Evolutionary conservation across 2,888 invertebrate species (phyloP), one percentile per base, ranked within the genome.

Genomic region (Autographa gamma): DNA sequence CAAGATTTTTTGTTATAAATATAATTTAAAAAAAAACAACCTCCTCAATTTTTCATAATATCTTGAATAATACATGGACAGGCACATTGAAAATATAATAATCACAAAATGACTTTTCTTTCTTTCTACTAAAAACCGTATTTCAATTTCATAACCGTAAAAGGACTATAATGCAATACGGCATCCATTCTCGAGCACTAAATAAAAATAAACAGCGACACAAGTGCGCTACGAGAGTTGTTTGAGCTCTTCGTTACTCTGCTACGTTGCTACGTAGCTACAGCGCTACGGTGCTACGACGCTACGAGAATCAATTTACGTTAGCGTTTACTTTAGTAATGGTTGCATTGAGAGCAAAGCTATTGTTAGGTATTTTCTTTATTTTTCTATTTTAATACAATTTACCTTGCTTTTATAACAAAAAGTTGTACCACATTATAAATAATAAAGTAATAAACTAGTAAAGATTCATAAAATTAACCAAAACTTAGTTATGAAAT

Each of bases 191-290:
- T 74, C 31, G 59, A 61, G 66, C 59, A 59, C 68, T 81, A 63
- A 68, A 73, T 73, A 77, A 81, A 81, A 77, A 77, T 67, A 76
- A 63, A 77, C 65, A 73, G 58, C 58, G 65, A 61, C 69, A 78
- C 64, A 69, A 61, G 56, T 64, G 61, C 56, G 79, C 79, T 82
- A 79, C 83, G 81, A 67, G 66, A 79, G 54, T 38, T 58, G 54
- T 38, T 58, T 56, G 73, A 60, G 76, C 58, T 63, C 48, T 48
- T 48, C 48, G 38, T 48, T 19, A 41, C 66, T 9, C 43, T 38
- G 61, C 61, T 73, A 58, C 60, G 74, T 61, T 5, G 71, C 66
- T 59, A 59, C 59, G 59, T 25, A 18, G 25, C 56, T 63, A 38
- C 18, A 54, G 58, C 19, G 54, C 71, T 83, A 73, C 81, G 72